These are phyloP conservation scores for Orchestia grillus DNA, from an alignment of 1,140 invertebrate species.

Conservation along the genomic window DNA sequence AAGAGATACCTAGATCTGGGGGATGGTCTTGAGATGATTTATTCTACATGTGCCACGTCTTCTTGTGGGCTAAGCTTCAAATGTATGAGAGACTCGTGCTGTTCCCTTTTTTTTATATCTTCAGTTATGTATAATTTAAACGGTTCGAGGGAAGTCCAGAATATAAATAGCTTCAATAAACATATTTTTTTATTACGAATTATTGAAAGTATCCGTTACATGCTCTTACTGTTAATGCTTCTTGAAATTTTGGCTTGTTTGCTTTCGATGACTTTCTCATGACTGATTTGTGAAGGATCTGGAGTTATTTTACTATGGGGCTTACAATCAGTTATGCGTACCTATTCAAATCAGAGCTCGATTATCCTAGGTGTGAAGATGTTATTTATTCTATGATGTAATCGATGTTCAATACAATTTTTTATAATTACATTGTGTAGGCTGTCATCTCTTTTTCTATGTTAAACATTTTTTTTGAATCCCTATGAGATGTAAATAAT, in stretches of 20 bases:
- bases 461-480: neutral
- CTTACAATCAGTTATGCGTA: neutral
- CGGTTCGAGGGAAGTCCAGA: neutral
- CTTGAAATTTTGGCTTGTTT: neutral
- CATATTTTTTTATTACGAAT: neutral
- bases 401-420: neutral
- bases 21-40: neutral
- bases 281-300: neutral
- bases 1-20: no score
- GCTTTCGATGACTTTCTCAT: neutral
- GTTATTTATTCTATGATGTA: neutral
- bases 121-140: neutral
- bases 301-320: neutral
- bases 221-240: neutral
- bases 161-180: neutral
- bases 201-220: neutral
- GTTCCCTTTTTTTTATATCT: neutral
- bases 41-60: neutral
- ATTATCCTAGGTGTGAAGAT: neutral
- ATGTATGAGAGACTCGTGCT: neutral
- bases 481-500: constrained; percentile 1
- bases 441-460: neutral
- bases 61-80: neutral
- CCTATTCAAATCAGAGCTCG: neutral
- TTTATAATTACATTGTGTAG: neutral